Base-by-base conservation (phyloP, 2,113 vertebrate genomes). In the Scopus umbretta region DNA sequence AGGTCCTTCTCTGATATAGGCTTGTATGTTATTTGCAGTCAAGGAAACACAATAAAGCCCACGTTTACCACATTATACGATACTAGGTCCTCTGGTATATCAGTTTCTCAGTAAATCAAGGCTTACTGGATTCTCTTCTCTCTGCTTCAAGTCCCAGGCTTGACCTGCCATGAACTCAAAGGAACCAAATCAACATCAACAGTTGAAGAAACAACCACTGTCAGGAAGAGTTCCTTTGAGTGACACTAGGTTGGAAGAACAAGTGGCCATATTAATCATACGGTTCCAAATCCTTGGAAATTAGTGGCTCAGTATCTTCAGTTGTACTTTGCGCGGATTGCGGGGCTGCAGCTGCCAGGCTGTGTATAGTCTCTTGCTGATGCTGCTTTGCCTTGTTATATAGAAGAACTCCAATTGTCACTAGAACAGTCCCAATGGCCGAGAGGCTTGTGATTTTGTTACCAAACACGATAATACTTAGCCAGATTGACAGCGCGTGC, bases 401-500 rank as follows among this genome's bases (percentile, higher is more conserved):
- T 2, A 99, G 97, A 29, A 99, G 94, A 50, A 99, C 99, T 0
- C 99, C 99, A 3, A 98, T 21, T 3, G 98, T 99, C 73, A 99
- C 99, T 7, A 99, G 90, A 5, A 98, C 47, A 0, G 99, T 99
- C 66, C 99, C 99, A 0, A 97, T 23, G 11, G 99, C 99, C 0
- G 99, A 99, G 88, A 99, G 98, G 92, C 98, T 93, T 13, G 98
- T 99, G 96, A 99, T 98, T 38, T 97, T 98, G 98, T 99, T 99
- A 40, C 98, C 99, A 40, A 99, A 99, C 36, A 99, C 97, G 26
- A 99, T 98, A 97, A 99, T 97, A 94, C 99, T 99, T 45, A 99
- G 98, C 99, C 99, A 99, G 72, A 99, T 98, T 7, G 99, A 99
- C 94, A 99, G 83, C 14, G 99, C 99, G 3, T 99, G 99, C 85